Percentiles rank a stretch among this genome's conserved stretches.
Conservation (phyloP, 2,797 vertebrate genomes). For the Lacerta viridis region DNA sequence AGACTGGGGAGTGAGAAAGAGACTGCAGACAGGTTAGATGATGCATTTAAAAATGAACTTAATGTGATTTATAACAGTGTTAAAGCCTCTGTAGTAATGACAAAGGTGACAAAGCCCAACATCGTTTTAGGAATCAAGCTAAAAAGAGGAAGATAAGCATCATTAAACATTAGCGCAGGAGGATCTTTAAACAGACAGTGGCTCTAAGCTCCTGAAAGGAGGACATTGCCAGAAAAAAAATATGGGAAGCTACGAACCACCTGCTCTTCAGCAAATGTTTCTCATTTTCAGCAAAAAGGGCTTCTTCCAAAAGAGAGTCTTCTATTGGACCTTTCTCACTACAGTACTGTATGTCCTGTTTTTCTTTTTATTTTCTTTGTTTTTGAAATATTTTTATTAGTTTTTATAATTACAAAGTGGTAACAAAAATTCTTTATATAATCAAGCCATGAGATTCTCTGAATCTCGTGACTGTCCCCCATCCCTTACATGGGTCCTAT, state of each 20-base stretch:
- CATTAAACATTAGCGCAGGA: conserved; percentile 14
- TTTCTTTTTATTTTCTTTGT: too few relatives aligned
- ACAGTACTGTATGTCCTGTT: background rate
- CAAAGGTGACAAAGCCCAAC: conserved; percentile 5
- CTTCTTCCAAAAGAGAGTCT: background rate
- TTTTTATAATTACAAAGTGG: too few relatives aligned
- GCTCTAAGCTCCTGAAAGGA: conserved; percentile 8
- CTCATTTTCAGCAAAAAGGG: background rate
- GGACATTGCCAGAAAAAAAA: conserved; percentile 1
- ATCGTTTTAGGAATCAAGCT: conserved; percentile 10
- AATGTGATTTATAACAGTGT: background rate
- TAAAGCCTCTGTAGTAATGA: background rate
- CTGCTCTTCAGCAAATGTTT: background rate
- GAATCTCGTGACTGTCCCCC: too few relatives aligned
- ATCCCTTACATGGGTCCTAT: too few relatives aligned
- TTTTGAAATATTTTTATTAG: too few relatives aligned
- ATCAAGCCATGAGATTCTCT: too few relatives aligned
- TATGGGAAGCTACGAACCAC: background rate
- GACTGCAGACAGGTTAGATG: background rate
- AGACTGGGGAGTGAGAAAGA: background rate
- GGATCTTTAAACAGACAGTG: conserved; percentile 2
- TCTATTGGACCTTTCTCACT: background rate
- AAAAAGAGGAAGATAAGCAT: background rate
- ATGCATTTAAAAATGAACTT: conserved; percentile 1
- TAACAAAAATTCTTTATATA: too few relatives aligned